Percentiles rank a stretch among this genome's conserved stretches.
phyloP scores from a whole-genome alignment of 2,113 vertebrate species.

The Aldabrachelys gigantea region DNA sequence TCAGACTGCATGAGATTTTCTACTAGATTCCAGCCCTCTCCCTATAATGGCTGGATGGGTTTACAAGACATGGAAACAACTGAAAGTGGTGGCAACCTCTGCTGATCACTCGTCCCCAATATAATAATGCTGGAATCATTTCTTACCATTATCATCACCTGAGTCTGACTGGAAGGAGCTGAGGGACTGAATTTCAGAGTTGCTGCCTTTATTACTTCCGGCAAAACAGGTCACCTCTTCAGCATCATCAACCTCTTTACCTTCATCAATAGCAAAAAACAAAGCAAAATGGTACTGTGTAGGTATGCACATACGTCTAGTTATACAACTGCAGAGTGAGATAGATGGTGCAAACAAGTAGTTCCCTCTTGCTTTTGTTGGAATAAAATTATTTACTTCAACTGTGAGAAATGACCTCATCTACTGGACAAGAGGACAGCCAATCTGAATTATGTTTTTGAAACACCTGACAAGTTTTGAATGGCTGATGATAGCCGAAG shows the following conservation, averaged over 20 bases:
- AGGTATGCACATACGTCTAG: background rate
- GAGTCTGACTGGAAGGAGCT: slow-evolving; percentile 97
- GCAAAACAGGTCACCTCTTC: slow-evolving; percentile 95
- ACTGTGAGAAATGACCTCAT: slow-evolving; percentile 34
- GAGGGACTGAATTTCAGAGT: slow-evolving; percentile 95
- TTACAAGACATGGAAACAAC: background rate
- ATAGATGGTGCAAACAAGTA: background rate
- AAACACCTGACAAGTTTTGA: slow-evolving; percentile 58
- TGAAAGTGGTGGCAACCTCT: background rate
- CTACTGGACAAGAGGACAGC: slow-evolving; percentile 34
- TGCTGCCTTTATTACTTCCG: slow-evolving; percentile 94
- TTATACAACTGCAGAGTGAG: background rate
- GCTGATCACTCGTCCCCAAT: background rate
- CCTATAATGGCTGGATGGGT: background rate
- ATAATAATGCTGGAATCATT: background rate
- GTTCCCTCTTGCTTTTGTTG: slow-evolving; percentile 12
- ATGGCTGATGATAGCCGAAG: slow-evolving; percentile 52
- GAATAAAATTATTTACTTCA: slow-evolving; percentile 49
- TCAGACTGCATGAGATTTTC: background rate
- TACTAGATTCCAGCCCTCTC: background rate
- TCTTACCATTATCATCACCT: slow-evolving; percentile 97
- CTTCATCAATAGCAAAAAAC: slow-evolving; percentile 76
- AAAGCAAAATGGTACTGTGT: slow-evolving; percentile 68
- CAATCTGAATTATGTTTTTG: slow-evolving; percentile 40
- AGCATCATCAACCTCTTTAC: slow-evolving; percentile 88